phyloP scores from a whole-genome alignment of 2,888 invertebrate species.

The Phortica magna region DNA sequence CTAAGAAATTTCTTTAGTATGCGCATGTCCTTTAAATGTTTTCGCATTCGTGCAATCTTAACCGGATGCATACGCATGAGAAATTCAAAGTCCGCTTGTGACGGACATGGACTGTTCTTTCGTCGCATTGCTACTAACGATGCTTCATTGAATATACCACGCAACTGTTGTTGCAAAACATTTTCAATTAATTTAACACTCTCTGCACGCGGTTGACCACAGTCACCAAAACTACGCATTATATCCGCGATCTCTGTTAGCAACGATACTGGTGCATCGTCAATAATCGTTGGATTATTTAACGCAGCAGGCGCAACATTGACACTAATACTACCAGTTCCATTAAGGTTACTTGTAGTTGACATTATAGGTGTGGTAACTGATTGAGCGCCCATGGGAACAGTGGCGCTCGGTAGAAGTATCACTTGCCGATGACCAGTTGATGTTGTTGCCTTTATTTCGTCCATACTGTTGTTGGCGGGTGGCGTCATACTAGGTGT shows the following conservation, averaged over 20 bases:
- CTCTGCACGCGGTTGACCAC: slow-evolving; percentile 87
- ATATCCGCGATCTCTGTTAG: slow-evolving; percentile 86
- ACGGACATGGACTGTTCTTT: slow-evolving; percentile 81
- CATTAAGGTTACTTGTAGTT: slow-evolving; percentile 27
- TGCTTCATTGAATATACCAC: slow-evolving; percentile 87
- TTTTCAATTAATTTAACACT: slow-evolving; percentile 91
- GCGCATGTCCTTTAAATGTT: slow-evolving; percentile 83
- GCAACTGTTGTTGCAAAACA: slow-evolving; percentile 89
- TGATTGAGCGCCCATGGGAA: slow-evolving; percentile 48
- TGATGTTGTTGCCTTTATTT: slow-evolving; percentile 55
- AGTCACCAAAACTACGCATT: slow-evolving; percentile 97
- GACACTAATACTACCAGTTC: slow-evolving; percentile 17
- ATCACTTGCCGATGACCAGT: slow-evolving; percentile 65
- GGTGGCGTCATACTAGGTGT: slow-evolving; percentile 56
- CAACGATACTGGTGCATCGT: slow-evolving; percentile 69
- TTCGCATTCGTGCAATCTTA: slow-evolving; percentile 86
- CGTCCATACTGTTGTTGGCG: slow-evolving; percentile 44
- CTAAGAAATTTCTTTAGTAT: slow-evolving; percentile 73
- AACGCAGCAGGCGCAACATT: slow-evolving; percentile 36
- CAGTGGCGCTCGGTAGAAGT: slow-evolving; percentile 51
- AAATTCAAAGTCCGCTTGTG: slow-evolving; percentile 86
- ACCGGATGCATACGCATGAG: slow-evolving; percentile 89
- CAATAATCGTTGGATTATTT: slow-evolving; percentile 46
- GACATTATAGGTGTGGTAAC: slow-evolving; percentile 39
- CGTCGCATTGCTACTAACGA: slow-evolving; percentile 83